phyloP scores from a whole-genome alignment of 2,888 invertebrate genomes.

The Proisotoma minuta region DNA sequence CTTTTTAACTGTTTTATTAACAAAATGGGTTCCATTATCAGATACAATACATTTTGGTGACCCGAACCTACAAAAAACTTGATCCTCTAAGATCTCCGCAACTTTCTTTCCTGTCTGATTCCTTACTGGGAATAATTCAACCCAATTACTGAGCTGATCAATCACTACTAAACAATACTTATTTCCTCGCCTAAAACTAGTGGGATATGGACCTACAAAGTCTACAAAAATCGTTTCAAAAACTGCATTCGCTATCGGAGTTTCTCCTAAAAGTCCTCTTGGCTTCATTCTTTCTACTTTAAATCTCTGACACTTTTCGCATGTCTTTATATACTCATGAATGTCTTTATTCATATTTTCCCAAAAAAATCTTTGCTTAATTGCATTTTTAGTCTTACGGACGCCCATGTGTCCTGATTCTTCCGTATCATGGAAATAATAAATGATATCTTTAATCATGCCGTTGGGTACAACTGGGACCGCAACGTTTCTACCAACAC shows the following conservation, averaged over 20 bases:
- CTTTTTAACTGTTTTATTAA: constrained; percentile 8
- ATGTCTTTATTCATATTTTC: constrained; percentile 33
- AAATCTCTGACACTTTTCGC: constrained; percentile 24
- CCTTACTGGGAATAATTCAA: not conserved
- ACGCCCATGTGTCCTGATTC: constrained; percentile 38
- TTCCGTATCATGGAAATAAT: constrained; percentile 31
- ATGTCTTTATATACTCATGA: constrained; percentile 23
- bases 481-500: not conserved
- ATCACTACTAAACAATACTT: not conserved
- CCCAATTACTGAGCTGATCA: not conserved
- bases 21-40: constrained; percentile 19
- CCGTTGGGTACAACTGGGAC: constrained; percentile 30
- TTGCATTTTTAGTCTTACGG: constrained; percentile 24
- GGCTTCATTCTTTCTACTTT: constrained; percentile 12
- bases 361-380: constrained; percentile 32
- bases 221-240: constrained; percentile 29
- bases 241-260: constrained; percentile 10
- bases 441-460: constrained; percentile 18
- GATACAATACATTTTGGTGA: constrained; percentile 16
- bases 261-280: constrained; percentile 18
- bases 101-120: constrained; percentile 1
- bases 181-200: not conserved
- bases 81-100: constrained; percentile 14
- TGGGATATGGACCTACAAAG: constrained; percentile 21
- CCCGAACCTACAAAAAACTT: constrained; percentile 33